A percentile compares a stretch with the other conserved stretches of the same genome.
Conservation (phyloP, 2,888 invertebrate species). For the Pristionchus maxplancki region DNA sequence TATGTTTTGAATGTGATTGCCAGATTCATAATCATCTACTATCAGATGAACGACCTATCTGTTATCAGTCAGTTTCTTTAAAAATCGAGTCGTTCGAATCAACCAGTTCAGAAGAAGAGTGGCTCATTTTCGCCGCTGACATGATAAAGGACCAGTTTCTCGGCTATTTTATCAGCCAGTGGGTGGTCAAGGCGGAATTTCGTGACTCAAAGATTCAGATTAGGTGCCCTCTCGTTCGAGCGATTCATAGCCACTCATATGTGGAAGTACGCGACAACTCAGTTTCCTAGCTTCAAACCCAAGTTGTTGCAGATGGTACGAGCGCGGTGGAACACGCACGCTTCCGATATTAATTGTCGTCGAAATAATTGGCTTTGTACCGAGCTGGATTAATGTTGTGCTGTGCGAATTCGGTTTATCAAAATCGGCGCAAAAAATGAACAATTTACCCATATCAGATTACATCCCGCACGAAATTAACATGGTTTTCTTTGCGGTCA, state of each 20-base stretch:
- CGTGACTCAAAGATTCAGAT: no score
- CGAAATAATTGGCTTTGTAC: not conserved
- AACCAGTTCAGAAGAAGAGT: not conserved
- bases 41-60: no score
- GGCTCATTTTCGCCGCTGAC: not conserved
- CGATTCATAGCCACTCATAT: not conserved
- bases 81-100: no score
- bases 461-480: not conserved
- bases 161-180: not conserved
- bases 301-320: no score
- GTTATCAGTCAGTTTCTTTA: no score
- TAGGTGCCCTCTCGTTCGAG: not conserved
- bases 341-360: not conserved
- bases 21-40: no score
- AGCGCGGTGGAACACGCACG: not conserved
- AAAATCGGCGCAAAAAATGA: not conserved
- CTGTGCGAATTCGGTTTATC: not conserved
- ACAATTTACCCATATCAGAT: not conserved
- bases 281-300: no score
- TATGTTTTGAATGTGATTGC: no score
- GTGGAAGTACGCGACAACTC: not conserved
- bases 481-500: not conserved
- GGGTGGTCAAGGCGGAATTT: no score
- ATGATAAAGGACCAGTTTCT: slow-evolving; percentile 10
- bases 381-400: not conserved